These are phyloP conservation scores for Montipora foliosa DNA, from an alignment of 64 coral and sea anemone species.

Conservation along the genomic window DNA sequence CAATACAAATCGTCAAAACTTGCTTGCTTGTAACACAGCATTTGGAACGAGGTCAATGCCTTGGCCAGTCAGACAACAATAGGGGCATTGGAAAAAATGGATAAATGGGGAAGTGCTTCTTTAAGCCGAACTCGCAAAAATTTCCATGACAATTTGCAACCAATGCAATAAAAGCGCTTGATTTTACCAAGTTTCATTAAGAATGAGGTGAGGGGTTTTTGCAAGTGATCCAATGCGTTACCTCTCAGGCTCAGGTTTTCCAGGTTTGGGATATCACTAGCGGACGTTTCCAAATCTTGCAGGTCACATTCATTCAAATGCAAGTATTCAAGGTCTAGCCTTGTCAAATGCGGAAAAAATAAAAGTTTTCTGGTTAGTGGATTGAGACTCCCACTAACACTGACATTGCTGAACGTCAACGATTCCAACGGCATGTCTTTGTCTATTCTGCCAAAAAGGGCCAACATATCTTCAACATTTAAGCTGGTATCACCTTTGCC, in stretches of 20 bases:
- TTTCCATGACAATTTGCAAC: no score
- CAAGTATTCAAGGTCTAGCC: background rate
- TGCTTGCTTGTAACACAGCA: no score
- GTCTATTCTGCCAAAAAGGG: background rate
- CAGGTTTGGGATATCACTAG: background rate
- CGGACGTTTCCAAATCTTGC: no score
- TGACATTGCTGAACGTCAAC: background rate
- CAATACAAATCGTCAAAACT: no score
- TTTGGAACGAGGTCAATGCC: no score
- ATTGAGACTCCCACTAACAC: background rate
- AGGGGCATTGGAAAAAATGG: no score
- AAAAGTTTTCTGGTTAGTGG: background rate
- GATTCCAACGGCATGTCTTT: background rate
- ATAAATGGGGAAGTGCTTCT: no score
- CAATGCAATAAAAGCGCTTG: accelerated
- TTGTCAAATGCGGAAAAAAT: background rate
- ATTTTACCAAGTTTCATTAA: no score
- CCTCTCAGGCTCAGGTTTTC: background rate
- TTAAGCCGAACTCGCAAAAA: no score
- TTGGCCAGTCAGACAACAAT: no score
- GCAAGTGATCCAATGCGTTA: background rate
- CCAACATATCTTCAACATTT: background rate
- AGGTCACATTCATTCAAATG: background rate
- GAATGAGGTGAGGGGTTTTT: no score
- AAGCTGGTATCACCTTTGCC: background rate